phyloP scores from a whole-genome alignment of 2,797 vertebrate species.

The Syngnathus acus region DNA sequence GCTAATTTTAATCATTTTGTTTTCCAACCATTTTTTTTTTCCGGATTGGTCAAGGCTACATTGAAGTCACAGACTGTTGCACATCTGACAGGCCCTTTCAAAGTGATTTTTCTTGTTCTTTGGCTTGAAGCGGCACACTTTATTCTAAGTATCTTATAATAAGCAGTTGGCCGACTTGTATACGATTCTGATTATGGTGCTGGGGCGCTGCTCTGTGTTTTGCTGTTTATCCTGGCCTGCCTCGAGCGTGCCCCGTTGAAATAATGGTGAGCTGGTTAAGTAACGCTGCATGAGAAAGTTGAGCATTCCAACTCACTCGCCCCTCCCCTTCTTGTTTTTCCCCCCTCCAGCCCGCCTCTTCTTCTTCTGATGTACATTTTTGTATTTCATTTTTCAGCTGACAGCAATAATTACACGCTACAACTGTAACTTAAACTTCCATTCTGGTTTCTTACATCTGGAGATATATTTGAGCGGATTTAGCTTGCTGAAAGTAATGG shows the following conservation, averaged over 20 bases:
- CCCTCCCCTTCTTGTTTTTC: constrained; percentile 7
- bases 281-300: constrained; percentile 43
- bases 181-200: constrained; percentile 56
- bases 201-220: constrained; percentile 48
- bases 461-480: constrained; percentile 1
- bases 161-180: constrained; percentile 50
- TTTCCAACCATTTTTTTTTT: not conserved
- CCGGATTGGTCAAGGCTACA: constrained; percentile 2
- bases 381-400: constrained; percentile 17
- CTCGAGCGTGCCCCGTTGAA: constrained; percentile 39
- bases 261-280: constrained; percentile 52
- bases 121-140: constrained; percentile 14
- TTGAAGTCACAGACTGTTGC: constrained; percentile 27
- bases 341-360: not conserved
- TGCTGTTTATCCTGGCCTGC: constrained; percentile 31
- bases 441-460: constrained; percentile 14
- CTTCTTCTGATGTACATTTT: constrained; percentile 22
- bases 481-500: not conserved
- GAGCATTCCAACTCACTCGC: constrained; percentile 29
- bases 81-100: constrained; percentile 23
- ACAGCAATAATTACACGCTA: constrained; percentile 13
- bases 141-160: constrained; percentile 53
- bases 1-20: not conserved
- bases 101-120: constrained; percentile 31
- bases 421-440: constrained; percentile 15